A percentile compares a stretch with the other conserved stretches of the same genome.
Evolutionary conservation across 2,888 invertebrate genomes (phyloP).

Genomic region (Microchrysa polita): DNA sequence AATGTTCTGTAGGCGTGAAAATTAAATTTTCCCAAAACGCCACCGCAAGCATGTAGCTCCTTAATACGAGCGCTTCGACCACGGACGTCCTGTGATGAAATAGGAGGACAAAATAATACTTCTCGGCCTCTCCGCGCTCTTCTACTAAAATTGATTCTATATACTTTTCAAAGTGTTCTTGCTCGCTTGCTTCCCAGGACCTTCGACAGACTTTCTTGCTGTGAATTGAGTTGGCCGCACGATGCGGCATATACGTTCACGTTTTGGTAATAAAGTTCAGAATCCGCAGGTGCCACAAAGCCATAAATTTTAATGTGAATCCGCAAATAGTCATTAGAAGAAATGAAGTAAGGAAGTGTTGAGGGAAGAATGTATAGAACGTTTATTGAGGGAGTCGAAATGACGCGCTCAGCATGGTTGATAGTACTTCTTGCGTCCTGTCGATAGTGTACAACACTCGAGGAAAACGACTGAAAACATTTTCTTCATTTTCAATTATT

Average conservation of each 20-base stretch:
- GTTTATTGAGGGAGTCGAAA: not conserved
- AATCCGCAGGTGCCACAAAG: slow-evolving; percentile 50
- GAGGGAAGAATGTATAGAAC: not conserved
- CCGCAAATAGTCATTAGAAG: slow-evolving; percentile 47
- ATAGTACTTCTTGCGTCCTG: too few species aligned
- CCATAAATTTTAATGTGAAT: slow-evolving; percentile 48
- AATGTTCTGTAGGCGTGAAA: slow-evolving; percentile 34
- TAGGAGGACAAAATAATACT: not conserved
- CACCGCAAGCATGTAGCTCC: slow-evolving; percentile 13
- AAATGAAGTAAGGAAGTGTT: slow-evolving; percentile 34
- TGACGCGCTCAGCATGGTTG: not conserved
- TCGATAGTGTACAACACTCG: not conserved
- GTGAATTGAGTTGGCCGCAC: not conserved
- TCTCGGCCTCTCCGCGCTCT: not conserved
- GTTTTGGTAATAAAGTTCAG: slow-evolving; percentile 42
- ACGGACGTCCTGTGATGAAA: not conserved
- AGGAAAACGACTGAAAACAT: slow-evolving; percentile 26
- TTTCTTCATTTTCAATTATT: not conserved
- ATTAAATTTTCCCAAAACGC: slow-evolving; percentile 29
- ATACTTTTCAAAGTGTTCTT: not conserved
- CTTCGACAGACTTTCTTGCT: not conserved
- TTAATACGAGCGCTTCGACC: not conserved
- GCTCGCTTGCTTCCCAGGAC: not conserved
- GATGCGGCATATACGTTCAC: slow-evolving; percentile 34
- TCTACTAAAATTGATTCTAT: not conserved